phyloP scores from a whole-genome alignment of 1,140 invertebrate genomes.

The Philopotamus ludificatus region DNA sequence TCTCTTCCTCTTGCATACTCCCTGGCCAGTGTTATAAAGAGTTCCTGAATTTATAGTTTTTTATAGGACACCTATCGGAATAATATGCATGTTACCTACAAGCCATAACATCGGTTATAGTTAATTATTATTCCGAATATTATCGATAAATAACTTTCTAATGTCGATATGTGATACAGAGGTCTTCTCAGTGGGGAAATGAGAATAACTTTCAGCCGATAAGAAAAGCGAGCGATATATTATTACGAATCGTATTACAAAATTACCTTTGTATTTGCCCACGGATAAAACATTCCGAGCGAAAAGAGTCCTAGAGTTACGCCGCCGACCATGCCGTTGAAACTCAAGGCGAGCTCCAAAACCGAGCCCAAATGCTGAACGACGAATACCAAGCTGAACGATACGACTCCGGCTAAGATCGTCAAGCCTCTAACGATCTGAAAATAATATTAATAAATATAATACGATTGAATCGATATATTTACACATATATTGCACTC shows the following conservation, averaged over 20 bases:
- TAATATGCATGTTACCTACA: too few species aligned
- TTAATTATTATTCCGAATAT: too few species aligned
- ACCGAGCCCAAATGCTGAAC: slow-evolving; percentile 79
- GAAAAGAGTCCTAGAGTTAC: slow-evolving; percentile 82
- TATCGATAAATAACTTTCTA: too few species aligned
- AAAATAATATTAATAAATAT: slow-evolving; percentile 11
- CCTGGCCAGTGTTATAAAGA: too few species aligned
- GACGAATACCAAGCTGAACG: slow-evolving; percentile 68
- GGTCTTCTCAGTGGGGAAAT: too few species aligned
- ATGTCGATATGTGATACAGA: too few species aligned
- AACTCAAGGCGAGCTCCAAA: slow-evolving; percentile 79
- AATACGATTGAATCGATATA: neutral
- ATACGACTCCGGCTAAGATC: slow-evolving; percentile 52
- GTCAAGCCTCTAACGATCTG: slow-evolving; percentile 55
- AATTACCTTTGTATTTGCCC: slow-evolving; percentile 74
- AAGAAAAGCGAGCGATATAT: too few species aligned
- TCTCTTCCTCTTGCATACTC: too few species aligned
- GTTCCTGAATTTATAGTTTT: too few species aligned
- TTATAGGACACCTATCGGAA: too few species aligned
- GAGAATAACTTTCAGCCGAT: too few species aligned
- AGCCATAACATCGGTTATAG: too few species aligned
- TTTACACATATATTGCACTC: neutral
- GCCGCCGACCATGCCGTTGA: slow-evolving; percentile 87
- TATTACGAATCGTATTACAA: neutral
- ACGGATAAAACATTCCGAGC: slow-evolving; percentile 85